Base-by-base conservation (phyloP, 2,888 invertebrate genomes). In the Netelia melanura region DNA sequence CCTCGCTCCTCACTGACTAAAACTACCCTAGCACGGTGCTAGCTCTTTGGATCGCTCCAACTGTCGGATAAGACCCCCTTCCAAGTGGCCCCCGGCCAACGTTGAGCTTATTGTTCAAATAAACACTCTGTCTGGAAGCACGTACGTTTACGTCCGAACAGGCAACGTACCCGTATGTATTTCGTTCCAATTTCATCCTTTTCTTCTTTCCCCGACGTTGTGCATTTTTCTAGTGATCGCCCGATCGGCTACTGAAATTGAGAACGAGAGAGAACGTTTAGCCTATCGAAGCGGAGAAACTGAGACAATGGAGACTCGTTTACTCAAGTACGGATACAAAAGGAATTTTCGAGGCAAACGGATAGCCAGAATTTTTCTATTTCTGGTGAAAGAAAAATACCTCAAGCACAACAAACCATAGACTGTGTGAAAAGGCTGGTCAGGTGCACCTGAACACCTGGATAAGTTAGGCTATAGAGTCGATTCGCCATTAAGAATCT, bases 381-480 rank as follows among this genome's bases (percentile, higher is more conserved):
- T 64, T 64, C 30, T n/a, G 44, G 44, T 43, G 61, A 10, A 56
- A 43, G 52, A 14, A 43, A 75, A 54, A 38, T 38, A 38, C 38
- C 38, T 6, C 6, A 38, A 38, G 38, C 38, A 38, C 38, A 38
- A 38, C 38, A 6, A 38, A 38, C 38, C 38, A 38, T 3, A 14
- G 14, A 56, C 30, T 58, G 58, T 72, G 23, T 48, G 25, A 72
- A 62, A 72, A 48, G 67, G 58, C 72, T 48, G 52, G 67, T 78
- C 77, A 77, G 77, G 72, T 78, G 67, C 72, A 72, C 65, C 82
- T 78, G 77, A 43, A 30, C 72, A 72, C 61, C 82, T 78, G 77
- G 52, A 30, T 61, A 72, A 61, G 65, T 80, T 58, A 56, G 64
- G 65, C 56, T 21, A 48, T 1, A 14, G 48, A 77, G 71, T 62